phyloP scores from a whole-genome alignment of 2,113 vertebrate species.

The Apus apus region DNA sequence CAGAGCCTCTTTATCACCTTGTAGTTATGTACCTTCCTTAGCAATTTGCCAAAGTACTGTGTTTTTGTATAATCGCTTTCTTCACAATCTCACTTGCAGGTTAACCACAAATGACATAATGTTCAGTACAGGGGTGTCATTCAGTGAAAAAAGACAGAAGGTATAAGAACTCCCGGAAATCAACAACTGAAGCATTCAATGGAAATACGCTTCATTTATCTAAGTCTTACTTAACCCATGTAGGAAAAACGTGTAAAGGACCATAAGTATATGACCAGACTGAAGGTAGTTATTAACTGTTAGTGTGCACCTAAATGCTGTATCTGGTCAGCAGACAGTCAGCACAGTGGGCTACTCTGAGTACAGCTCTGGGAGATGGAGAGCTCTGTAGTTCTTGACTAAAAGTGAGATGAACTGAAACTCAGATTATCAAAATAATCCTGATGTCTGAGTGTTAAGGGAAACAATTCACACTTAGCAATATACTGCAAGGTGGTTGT shows the following conservation, averaged over 20 bases:
- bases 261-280: too few species aligned
- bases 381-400: background rate
- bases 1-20: background rate
- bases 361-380: background rate
- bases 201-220: background rate
- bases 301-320: background rate
- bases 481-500: background rate
- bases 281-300: background rate
- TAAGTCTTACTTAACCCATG: background rate
- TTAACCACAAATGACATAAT: slow-evolving; percentile 9
- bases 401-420: background rate
- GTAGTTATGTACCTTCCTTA: background rate
- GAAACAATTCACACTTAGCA: background rate
- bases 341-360: background rate
- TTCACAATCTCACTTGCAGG: slow-evolving; percentile 26
- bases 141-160: background rate
- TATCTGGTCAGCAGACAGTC: background rate
- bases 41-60: background rate
- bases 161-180: background rate
- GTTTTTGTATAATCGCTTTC: background rate
- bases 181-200: background rate
- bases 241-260: background rate
- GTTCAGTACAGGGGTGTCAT: background rate
- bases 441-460: background rate
- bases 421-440: background rate